Evolutionary conservation across 2,797 vertebrate genomes (phyloP), one percentile per base, ranked within the genome.

Genomic region (Chloroceryle inda): DNA sequence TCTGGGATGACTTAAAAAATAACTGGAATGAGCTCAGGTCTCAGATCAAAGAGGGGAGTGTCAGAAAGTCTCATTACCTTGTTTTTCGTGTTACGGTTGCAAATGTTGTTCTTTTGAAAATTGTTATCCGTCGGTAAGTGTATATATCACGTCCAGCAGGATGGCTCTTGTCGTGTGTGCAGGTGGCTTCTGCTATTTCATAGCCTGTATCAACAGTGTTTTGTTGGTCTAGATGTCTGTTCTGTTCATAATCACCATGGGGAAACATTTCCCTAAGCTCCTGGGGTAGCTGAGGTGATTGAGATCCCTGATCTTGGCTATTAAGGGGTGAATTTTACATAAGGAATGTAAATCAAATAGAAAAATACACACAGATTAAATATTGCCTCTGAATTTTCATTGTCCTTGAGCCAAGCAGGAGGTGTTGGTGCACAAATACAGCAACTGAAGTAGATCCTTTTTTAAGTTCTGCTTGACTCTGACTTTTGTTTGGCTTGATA

Each of bases 1-100:
- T 96, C 94, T 93, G 89, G 81, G 44, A 22, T 96, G 93, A 71
- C 85, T 95, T 61, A 69, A 67, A 96, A 96, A 96, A 95, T 68
- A 96, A 73, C 69, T 53, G 49, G 53, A 92, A 77, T 42, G 85
- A 96, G 44, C 38, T 53, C 55, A 40, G 83, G 87, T 92, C 96
- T 95, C 53, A 27, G 94, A 89, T 90, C 56, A 47, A 92, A 96
- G 92, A 90, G 91, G 66, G 52, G 77, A 90, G 94, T 89, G 92
- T 73, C 85, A 73, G 95, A 94, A 91, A 94, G 92, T 61, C 69
- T 89, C 69, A 38, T 77, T 94, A 95, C 92, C 92, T 95, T 13
- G n/a, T 17, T 47, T 73, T 88, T 92, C 59, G 15, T 11, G 85
- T 91, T 93, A 93, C 2, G 20, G 82, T 47, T 94, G 88, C 50